A percentile compares a stretch with the other conserved stretches of the same genome.
Conservation (phyloP, 1,140 invertebrate genomes). For the Neodiprion virginianus region DNA sequence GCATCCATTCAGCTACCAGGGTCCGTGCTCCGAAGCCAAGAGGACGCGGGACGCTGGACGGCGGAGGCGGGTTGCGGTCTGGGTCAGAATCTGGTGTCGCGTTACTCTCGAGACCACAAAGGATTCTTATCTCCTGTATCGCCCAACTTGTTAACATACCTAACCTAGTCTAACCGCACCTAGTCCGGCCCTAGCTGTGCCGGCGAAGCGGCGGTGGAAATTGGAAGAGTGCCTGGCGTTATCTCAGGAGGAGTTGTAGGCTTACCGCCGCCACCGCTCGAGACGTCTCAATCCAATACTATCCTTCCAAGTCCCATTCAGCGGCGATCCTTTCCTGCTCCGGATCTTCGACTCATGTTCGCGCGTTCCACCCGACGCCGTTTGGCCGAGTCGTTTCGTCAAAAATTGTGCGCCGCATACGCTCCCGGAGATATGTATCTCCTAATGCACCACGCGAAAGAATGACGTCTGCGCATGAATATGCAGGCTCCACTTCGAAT, state of each 20-base stretch:
- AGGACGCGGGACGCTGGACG: slow-evolving; percentile 24
- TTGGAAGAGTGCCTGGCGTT: not conserved
- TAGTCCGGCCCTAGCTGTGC: not conserved
- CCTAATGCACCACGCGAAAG: not conserved
- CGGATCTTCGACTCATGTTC: not conserved
- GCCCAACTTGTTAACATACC: slow-evolving; percentile 57
- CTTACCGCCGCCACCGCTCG: slow-evolving; percentile 20
- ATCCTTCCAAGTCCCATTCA: not conserved
- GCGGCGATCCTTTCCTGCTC: not conserved
- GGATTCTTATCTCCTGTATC: slow-evolving; percentile 55
- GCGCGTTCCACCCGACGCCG: not conserved
- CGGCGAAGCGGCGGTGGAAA: not conserved
- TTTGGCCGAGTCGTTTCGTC: not conserved
- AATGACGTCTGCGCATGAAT: not conserved
- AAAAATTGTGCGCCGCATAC: not conserved
- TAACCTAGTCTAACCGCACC: slow-evolving; percentile 33
- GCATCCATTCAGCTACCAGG: not conserved
- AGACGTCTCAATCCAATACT: slow-evolving; percentile 42
- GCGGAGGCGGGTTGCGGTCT: slow-evolving; percentile 33
- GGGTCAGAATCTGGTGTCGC: slow-evolving; percentile 50
- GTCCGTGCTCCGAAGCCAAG: not conserved
- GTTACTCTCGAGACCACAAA: slow-evolving; percentile 51
- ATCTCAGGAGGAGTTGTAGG: not conserved
- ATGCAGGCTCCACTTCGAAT: not conserved
- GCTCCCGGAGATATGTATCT: slow-evolving; percentile 7